Evolutionary conservation across 2,888 invertebrate genomes (phyloP).

Genomic region (Bellardia bayeri): DNA sequence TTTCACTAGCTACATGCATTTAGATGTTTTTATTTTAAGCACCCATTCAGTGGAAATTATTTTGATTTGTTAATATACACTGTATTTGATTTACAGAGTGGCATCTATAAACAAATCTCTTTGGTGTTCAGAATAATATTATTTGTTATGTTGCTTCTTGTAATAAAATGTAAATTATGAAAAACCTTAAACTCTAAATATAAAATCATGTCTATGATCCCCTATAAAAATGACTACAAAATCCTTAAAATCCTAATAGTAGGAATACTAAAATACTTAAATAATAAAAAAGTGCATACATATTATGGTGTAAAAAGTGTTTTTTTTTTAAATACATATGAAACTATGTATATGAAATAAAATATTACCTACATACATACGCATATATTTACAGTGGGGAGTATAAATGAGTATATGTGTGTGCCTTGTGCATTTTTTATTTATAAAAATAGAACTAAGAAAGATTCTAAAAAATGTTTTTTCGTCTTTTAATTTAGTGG

Average conservation of each 20-base stretch:
- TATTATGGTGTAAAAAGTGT: slow-evolving; percentile 36
- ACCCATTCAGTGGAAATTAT: background rate
- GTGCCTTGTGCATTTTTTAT: too few species aligned
- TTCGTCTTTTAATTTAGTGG: too few species aligned
- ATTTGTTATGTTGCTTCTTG: background rate
- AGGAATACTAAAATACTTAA: slow-evolving; percentile 19
- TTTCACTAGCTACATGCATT: too few species aligned
- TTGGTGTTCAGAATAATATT: too few species aligned
- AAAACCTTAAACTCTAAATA: slow-evolving; percentile 32
- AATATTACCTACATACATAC: background rate
- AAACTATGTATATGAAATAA: background rate
- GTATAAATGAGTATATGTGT: too few species aligned
- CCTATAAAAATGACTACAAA: background rate
- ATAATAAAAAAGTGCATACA: slow-evolving; percentile 21
- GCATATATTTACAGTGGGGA: too few species aligned
- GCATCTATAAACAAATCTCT: too few species aligned
- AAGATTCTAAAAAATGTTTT: too few species aligned
- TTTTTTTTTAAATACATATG: background rate
- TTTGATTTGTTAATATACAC: background rate
- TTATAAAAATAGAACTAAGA: too few species aligned
- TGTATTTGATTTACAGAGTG: background rate
- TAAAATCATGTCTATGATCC: slow-evolving; percentile 1
- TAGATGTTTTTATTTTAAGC: background rate
- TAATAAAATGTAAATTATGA: background rate
- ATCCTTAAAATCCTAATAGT: background rate